These are phyloP conservation scores for Eufriesea mexicana DNA, from an alignment of 1,140 invertebrate species.

Conservation along the genomic window DNA sequence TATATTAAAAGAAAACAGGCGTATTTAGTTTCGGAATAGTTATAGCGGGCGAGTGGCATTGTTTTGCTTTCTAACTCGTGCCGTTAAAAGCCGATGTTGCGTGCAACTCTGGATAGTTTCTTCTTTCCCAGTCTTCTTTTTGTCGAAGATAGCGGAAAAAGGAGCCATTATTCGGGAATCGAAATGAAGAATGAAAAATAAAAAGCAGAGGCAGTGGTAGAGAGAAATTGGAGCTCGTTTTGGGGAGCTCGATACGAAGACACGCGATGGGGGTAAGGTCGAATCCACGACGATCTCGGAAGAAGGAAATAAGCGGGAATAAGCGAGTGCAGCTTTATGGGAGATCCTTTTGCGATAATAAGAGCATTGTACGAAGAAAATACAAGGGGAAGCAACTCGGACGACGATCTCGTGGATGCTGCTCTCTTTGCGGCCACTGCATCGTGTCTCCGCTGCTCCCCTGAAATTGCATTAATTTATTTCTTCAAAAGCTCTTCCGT, in stretches of 20 bases:
- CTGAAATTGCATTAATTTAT: conserved; percentile 17
- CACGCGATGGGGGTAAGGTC: not conserved
- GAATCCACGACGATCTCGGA: not conserved
- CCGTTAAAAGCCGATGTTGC: conserved; percentile 7
- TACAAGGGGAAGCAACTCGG: not conserved
- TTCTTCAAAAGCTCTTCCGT: not conserved
- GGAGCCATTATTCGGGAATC: too few relatives aligned
- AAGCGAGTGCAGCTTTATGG: conserved; percentile 2
- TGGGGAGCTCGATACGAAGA: too few relatives aligned
- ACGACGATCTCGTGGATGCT: not conserved
- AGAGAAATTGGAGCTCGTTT: not conserved
- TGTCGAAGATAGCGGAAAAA: not conserved
- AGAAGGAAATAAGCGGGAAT: conserved; percentile 19
- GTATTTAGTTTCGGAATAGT: conserved; percentile 6
- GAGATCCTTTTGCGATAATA: not conserved
- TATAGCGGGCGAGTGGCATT: not conserved
- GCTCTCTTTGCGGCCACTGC: not conserved
- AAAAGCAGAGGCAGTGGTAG: too few relatives aligned
- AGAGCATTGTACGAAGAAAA: not conserved
- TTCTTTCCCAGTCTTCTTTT: not conserved
- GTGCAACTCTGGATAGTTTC: not conserved
- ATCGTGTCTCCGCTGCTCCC: not conserved
- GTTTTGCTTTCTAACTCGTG: conserved; percentile 1
- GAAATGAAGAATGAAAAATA: not conserved
- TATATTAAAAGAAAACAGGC: conserved; percentile 39